Evolutionary conservation across 2,888 invertebrate species (phyloP).

Genomic region (Abrostola triplasia): DNA sequence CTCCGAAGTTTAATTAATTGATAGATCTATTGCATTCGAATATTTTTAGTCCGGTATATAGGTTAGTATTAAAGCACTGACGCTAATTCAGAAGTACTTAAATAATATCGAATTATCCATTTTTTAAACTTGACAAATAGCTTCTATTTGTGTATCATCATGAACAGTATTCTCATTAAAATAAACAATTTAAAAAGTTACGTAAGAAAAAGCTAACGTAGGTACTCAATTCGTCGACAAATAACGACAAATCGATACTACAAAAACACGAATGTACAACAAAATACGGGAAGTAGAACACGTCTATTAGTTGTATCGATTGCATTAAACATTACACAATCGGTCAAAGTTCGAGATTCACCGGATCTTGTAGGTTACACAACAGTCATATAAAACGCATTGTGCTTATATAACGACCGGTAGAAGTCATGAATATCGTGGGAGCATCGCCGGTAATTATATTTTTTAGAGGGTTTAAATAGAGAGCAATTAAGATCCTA

Average conservation of each 20-base stretch:
- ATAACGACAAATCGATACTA: slow-evolving; percentile 15
- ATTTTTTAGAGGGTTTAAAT: slow-evolving; percentile 14
- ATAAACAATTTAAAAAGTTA: no score
- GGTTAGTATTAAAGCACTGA: no score
- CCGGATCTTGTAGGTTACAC: slow-evolving; percentile 40
- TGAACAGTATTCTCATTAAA: no score
- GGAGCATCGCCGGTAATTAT: slow-evolving; percentile 26
- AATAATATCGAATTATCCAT: no score
- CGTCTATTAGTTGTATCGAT: slow-evolving; percentile 37
- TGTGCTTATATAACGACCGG: slow-evolving; percentile 37
- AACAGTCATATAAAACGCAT: slow-evolving; percentile 31
- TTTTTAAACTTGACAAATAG: no score
- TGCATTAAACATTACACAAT: slow-evolving; percentile 22
- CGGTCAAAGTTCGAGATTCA: slow-evolving; percentile 38
- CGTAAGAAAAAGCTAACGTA: no score
- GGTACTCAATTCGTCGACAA: no score
- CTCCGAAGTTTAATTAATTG: background rate
- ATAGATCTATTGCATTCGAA: no score
- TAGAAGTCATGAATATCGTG: slow-evolving; percentile 37
- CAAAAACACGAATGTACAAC: slow-evolving; percentile 3
- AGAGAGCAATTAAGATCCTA: background rate
- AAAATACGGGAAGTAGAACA: slow-evolving; percentile 36
- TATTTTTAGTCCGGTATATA: no score
- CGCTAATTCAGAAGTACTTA: no score
- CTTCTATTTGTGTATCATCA: no score